Evolutionary conservation across 2,797 vertebrate genomes (phyloP), one percentile per base, ranked within the genome.

Genomic region (Propithecus deckenii): DNA sequence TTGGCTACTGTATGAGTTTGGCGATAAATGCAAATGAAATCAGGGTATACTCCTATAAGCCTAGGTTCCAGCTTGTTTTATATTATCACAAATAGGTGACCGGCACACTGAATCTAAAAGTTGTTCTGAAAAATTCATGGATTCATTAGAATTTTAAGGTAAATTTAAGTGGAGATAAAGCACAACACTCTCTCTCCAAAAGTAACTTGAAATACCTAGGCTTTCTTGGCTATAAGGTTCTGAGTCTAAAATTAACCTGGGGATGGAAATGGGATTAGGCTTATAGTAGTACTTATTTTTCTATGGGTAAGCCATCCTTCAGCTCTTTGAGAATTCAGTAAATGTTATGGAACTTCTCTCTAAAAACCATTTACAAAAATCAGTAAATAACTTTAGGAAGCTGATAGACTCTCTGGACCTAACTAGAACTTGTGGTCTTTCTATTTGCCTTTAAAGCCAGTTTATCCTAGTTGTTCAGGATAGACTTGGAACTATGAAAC

Each of bases 91-190:
- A 88, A 61, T 28, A 69, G 67, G n/a, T 81, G 17, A 84, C 5
- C 74, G 14, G 50, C 13, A 35, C 11, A 43, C 22, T 30, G 9
- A 89, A 72, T 86, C 72, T 81, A 38, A 94, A 85, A 61, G 32
- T 4, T 91, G 67, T 23, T 90, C 28, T 71, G 41, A 69, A 92
- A 30, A 86, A 69, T 25, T 71, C 5, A 79, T 43, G n/a, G 63
- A 72, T 23, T 93, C 81, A 94, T 72, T 65, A 93, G 81, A 86
- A 93, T 91, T 92, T 95, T 89, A 79, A 78, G 63, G 61, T 79
- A 93, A 86, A 91, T 86, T 74, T 67, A 86, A 43, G 50, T 30
- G n/a, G 20, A 69, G n/a, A 67, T 84, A 72, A 96, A 91, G 59
- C 7, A 91, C 4, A 65, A 28, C 35, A 78, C 41, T 76, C 17